Conservation (phyloP, 1,140 invertebrate species). For the Capitella teleta region DNA sequence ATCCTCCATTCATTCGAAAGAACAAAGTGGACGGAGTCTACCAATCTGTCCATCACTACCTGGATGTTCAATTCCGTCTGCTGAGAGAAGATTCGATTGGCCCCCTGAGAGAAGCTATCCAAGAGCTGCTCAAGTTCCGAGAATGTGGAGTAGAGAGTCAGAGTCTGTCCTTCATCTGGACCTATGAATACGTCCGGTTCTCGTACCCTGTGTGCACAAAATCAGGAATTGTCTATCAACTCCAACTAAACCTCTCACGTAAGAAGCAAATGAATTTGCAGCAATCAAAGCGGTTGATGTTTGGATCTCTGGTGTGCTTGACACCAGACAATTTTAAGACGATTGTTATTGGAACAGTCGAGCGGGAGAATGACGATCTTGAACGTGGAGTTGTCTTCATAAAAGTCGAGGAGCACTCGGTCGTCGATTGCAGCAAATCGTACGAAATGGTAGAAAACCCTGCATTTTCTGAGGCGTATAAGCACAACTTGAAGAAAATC, state of each 20-base stretch:
- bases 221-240: conserved; percentile 12
- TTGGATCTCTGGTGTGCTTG: conserved; percentile 59
- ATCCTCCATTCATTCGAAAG: conserved; percentile 41
- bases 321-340: conserved; percentile 55
- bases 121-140: conserved; percentile 16
- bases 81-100: conserved; percentile 53
- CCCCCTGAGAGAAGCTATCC: conserved; percentile 29
- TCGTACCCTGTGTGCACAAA: neutral
- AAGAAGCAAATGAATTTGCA: conserved; percentile 30
- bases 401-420: conserved; percentile 33
- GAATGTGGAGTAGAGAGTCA: neutral
- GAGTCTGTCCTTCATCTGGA: neutral
- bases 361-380: conserved; percentile 8
- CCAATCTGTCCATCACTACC: conserved; percentile 52
- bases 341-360: conserved; percentile 56
- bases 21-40: conserved; percentile 52
- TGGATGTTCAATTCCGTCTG: conserved; percentile 62
- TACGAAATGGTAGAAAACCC: conserved; percentile 31
- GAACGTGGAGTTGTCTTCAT: neutral
- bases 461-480: conserved; percentile 40
- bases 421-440: conserved; percentile 26
- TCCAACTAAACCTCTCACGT: conserved; percentile 24
- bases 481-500: conserved; percentile 30
- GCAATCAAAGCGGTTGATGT: conserved; percentile 51
- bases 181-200: conserved; percentile 12